Percentiles rank a stretch among this genome's conserved stretches.
phyloP scores from a whole-genome alignment of 2,797 vertebrate species.

The Serranus cabrilla region DNA sequence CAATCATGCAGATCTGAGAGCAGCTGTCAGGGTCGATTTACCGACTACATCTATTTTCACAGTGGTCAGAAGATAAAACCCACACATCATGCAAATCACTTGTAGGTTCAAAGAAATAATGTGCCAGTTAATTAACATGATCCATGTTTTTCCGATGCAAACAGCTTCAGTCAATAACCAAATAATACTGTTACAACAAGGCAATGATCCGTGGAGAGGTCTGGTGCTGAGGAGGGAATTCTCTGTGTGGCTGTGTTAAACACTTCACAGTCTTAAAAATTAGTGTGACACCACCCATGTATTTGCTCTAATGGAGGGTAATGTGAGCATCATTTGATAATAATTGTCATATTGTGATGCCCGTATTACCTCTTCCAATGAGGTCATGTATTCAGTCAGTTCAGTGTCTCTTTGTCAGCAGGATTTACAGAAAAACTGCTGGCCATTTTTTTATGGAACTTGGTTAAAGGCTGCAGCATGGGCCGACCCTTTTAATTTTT shows the following conservation, averaged over 20 bases:
- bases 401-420: too few relatives aligned
- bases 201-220: constrained; percentile 59
- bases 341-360: constrained; percentile 32
- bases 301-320: constrained; percentile 46
- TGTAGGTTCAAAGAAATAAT: background rate
- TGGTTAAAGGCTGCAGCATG: too few relatives aligned
- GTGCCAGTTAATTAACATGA: background rate
- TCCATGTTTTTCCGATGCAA: constrained; percentile 23
- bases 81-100: background rate
- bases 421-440: too few relatives aligned
- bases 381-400: too few relatives aligned
- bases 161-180: constrained; percentile 53
- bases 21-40: constrained; percentile 4
- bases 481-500: too few relatives aligned
- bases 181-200: constrained; percentile 52
- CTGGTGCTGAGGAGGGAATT: constrained; percentile 55
- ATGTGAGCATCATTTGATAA: constrained; percentile 30
- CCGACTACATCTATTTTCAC: background rate
- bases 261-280: constrained; percentile 45
- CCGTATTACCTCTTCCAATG: background rate
- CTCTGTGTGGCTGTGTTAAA: constrained; percentile 21
- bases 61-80: background rate
- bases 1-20: constrained; percentile 19
- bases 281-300: constrained; percentile 24
- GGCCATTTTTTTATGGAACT: too few relatives aligned